A percentile compares a stretch with the other conserved stretches of the same genome.
Evolutionary conservation across 2,797 vertebrate genomes (phyloP).

Genomic region (Parauchenoglanis punctatus): DNA sequence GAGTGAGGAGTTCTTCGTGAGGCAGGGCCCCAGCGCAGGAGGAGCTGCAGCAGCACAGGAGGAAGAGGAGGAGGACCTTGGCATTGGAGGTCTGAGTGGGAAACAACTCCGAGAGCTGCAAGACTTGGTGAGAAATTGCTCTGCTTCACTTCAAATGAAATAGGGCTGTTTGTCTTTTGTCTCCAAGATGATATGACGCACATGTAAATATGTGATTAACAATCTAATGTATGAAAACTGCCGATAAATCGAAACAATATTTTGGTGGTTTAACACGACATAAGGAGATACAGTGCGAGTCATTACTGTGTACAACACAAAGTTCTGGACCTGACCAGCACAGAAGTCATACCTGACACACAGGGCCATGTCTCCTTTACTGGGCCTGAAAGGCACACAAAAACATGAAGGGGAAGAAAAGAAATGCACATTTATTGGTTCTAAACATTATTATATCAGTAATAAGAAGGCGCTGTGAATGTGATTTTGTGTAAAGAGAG

Average conservation of each 20-base stretch:
- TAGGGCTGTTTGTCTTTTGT: not conserved
- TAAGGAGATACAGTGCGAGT: not conserved
- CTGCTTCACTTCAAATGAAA: not conserved
- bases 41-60: slow-evolving; percentile 82
- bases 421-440: not conserved
- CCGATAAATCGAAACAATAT: not conserved
- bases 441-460: not conserved
- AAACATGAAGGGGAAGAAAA: not conserved
- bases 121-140: slow-evolving; percentile 85
- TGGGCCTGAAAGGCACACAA: not conserved
- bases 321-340: not conserved
- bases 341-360: not conserved
- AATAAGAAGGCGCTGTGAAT: not conserved
- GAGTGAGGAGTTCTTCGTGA: slow-evolving; percentile 96
- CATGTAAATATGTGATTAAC: not conserved
- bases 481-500: not conserved
- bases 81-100: slow-evolving; percentile 93
- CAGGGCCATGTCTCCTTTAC: too few relatives aligned
- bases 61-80: slow-evolving; percentile 95
- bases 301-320: not conserved
- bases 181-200: not conserved
- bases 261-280: not conserved
- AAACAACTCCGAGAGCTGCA: slow-evolving; percentile 94
- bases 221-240: not conserved
- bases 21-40: slow-evolving; percentile 90